A percentile compares a stretch with the other conserved stretches of the same genome.
Conservation (phyloP, 2,888 invertebrate species). For the Lamellibrachia satsuma region DNA sequence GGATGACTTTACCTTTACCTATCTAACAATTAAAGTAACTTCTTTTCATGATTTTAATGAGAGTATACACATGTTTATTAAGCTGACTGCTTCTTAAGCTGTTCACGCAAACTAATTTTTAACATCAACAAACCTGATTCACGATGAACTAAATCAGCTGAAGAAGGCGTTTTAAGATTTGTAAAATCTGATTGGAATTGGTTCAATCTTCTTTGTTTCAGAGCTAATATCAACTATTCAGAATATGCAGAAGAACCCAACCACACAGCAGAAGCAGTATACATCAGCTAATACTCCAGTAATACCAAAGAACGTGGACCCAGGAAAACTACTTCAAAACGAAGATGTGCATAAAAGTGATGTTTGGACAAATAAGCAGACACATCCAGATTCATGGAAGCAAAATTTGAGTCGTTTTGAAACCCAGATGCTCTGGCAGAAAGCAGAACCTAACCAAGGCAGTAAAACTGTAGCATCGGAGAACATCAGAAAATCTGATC, state of each 20-base stretch:
- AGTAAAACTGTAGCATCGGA: neutral
- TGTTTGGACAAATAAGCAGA: neutral
- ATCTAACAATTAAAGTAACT: too few species aligned
- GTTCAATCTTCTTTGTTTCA: neutral
- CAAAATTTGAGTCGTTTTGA: neutral
- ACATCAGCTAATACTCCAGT: neutral
- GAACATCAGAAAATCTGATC: neutral
- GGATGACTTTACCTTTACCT: too few species aligned
- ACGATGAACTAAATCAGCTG: too few species aligned
- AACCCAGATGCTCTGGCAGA: neutral
- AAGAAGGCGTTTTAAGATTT: neutral
- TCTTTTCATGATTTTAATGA: too few species aligned
- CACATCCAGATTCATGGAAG: neutral
- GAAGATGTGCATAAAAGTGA: neutral
- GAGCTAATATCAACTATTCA: neutral
- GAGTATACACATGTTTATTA: too few species aligned
- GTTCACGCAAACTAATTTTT: too few species aligned
- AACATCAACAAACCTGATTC: too few species aligned
- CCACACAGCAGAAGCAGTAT: neutral
- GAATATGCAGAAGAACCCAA: neutral
- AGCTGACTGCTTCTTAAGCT: too few species aligned
- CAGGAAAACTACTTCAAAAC: neutral
- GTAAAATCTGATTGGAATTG: neutral
- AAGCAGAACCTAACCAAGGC: neutral
- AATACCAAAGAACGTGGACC: neutral